Evolutionary conservation across 2,888 invertebrate genomes (phyloP).

Genomic region (Aspidapion aeneum): DNA sequence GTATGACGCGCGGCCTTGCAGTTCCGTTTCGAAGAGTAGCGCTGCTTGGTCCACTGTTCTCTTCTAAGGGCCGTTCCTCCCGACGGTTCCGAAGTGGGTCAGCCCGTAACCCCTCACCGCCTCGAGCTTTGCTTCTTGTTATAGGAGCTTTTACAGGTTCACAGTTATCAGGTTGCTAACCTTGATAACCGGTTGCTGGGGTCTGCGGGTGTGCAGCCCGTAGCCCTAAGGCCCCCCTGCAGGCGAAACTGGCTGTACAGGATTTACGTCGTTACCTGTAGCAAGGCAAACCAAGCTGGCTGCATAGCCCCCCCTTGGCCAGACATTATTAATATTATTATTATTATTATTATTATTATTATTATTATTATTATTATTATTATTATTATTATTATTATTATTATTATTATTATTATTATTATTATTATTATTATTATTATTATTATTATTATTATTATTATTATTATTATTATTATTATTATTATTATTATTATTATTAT

Average conservation of each 20-base stretch:
- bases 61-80: background rate
- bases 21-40: background rate
- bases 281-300: background rate
- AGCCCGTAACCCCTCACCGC: background rate
- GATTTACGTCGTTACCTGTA: background rate
- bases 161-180: background rate
- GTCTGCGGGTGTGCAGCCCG: background rate
- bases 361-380: too few relatives aligned
- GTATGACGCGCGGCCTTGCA: constrained; percentile 3
- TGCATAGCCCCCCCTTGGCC: background rate
- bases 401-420: too few relatives aligned
- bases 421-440: too few relatives aligned
- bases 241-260: background rate
- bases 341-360: background rate
- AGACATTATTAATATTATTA: background rate
- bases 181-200: background rate
- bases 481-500: too few relatives aligned
- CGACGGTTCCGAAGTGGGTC: constrained; percentile 1
- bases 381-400: too few relatives aligned
- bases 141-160: background rate
- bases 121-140: constrained; percentile 1
- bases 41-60: background rate
- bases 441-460: too few relatives aligned
- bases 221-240: background rate
- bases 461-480: too few relatives aligned